phyloP scores from a whole-genome alignment of 2,888 invertebrate genomes.

The Lagria hirta region DNA sequence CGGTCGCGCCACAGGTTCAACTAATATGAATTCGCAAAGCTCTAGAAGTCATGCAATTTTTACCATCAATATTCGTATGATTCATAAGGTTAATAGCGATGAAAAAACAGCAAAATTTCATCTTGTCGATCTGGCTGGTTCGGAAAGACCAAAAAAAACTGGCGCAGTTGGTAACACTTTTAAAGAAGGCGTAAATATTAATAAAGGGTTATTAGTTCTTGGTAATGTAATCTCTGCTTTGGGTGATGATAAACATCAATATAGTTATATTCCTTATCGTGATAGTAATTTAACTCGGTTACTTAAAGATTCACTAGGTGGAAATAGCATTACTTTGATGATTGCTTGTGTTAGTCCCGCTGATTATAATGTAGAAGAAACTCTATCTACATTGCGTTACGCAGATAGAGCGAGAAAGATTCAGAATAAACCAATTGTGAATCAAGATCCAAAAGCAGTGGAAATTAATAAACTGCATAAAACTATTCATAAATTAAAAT shows the following conservation, averaged over 20 bases:
- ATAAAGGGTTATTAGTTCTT: constrained; percentile 84
- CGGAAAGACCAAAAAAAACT: constrained; percentile 88
- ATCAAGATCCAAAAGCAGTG: constrained; percentile 78
- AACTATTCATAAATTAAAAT: constrained; percentile 68
- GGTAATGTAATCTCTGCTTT: constrained; percentile 94
- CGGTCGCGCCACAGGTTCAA: constrained; percentile 80
- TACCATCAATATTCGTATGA: constrained; percentile 70
- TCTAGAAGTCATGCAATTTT: constrained; percentile 91
- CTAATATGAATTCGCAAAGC: constrained; percentile 89
- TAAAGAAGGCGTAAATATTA: constrained; percentile 89
- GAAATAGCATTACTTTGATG: constrained; percentile 92
- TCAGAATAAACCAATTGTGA: constrained; percentile 86
- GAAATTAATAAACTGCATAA: constrained; percentile 77
- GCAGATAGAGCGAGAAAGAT: constrained; percentile 85
- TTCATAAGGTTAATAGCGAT: constrained; percentile 62
- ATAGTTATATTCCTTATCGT: constrained; percentile 81
- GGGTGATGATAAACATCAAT: constrained; percentile 65
- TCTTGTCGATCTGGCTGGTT: constrained; percentile 89
- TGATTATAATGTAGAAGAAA: constrained; percentile 84
- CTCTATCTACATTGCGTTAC: constrained; percentile 84
- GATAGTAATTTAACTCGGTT: constrained; percentile 91
- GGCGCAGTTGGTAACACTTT: constrained; percentile 85
- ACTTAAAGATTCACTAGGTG: constrained; percentile 91
- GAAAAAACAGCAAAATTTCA: constrained; percentile 82
- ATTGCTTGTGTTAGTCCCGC: constrained; percentile 95